Base-by-base conservation (phyloP, 2,113 vertebrate species). In the Tor tambroides region DNA sequence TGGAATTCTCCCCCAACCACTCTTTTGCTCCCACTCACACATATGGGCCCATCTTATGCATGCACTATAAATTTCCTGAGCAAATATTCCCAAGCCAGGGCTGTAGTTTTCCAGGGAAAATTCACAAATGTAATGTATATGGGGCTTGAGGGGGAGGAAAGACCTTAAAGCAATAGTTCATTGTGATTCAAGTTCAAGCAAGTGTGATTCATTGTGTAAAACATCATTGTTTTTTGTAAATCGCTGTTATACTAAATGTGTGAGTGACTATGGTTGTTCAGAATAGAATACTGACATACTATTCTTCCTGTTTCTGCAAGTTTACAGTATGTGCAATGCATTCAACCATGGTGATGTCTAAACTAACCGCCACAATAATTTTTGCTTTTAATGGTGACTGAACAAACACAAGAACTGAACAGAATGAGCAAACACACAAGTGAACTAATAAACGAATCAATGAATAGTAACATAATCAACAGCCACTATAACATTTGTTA, bases 51-150 rank as follows among this genome's bases (percentile, higher is more conserved):
- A 88, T 94, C 92, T 86, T 90, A 94, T 91, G 93, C 93, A 94
- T 94, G 93, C 92, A 91, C 94, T 94, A 93, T 96, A 95, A 92
- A 95, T 95, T 95, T 95, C 92, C 94, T 92, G 90, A 93, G 91
- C 92, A 92, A 94, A 95, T 94, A 94, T 95, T 95, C 94, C 94
- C 94, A 92, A 93, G 91, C 87, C 51, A 84, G 91, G 91, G 91
- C 83, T 87, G 92, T 90, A 94, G 92, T 93, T 95, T 94, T 94
- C 94, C 94, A 94, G 91, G 94, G 91, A 85, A 92, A 80, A 90
- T n/a, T 90, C 92, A 93, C 94, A 94, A 92, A 95, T 93, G 93
- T 93, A 94, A 92, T 91, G 91, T 90, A 89, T 94, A 92, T 94
- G 89, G 89, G 85, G 90, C 83, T 86, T 71, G 90, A 82, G 71